Percentiles rank a stretch among this genome's conserved stretches.
Conservation (phyloP, 2,113 vertebrate species). For the Chaenocephalus aceratus region DNA sequence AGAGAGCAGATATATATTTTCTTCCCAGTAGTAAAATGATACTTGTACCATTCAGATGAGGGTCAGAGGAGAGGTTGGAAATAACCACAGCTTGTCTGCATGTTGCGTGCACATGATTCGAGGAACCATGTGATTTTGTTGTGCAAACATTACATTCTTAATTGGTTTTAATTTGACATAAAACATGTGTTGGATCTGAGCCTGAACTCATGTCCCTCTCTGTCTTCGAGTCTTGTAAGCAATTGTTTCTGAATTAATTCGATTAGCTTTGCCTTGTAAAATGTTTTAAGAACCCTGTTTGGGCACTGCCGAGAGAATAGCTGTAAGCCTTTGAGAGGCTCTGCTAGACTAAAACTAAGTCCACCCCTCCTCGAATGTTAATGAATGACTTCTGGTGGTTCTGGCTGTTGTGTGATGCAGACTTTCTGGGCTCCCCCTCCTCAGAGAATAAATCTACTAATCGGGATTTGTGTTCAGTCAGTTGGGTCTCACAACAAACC, state of each 20-base stretch:
- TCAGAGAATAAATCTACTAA: slow-evolving; percentile 68
- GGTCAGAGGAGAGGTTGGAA: slow-evolving; percentile 48
- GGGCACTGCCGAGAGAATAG: slow-evolving; percentile 62
- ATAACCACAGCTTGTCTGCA: slow-evolving; percentile 24
- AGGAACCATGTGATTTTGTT: slow-evolving; percentile 24
- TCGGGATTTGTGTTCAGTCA: slow-evolving; percentile 68
- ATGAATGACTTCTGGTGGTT: slow-evolving; percentile 67
- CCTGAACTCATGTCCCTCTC: slow-evolving; percentile 39
- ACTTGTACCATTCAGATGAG: not conserved
- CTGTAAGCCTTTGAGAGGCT: slow-evolving; percentile 73
- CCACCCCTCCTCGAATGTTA: slow-evolving; percentile 65
- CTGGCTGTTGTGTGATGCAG: slow-evolving; percentile 57
- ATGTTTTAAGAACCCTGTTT: slow-evolving; percentile 65
- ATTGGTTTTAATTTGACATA: slow-evolving; percentile 40
- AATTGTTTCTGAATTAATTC: slow-evolving; percentile 68
- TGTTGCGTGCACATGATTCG: slow-evolving; percentile 3
- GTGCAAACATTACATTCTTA: slow-evolving; percentile 15
- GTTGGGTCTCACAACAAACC: slow-evolving; percentile 44
- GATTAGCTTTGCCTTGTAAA: slow-evolving; percentile 68
- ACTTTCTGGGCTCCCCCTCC: slow-evolving; percentile 50
- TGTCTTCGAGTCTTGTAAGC: slow-evolving; percentile 56
- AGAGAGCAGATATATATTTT: not conserved
- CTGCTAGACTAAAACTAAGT: slow-evolving; percentile 74
- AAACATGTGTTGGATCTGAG: slow-evolving; percentile 53
- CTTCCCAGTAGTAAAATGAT: slow-evolving; percentile 51